Evolutionary conservation across 2,113 vertebrate genomes (phyloP), one percentile per base, ranked within the genome.

Genomic region (Amphiprion ocellaris): DNA sequence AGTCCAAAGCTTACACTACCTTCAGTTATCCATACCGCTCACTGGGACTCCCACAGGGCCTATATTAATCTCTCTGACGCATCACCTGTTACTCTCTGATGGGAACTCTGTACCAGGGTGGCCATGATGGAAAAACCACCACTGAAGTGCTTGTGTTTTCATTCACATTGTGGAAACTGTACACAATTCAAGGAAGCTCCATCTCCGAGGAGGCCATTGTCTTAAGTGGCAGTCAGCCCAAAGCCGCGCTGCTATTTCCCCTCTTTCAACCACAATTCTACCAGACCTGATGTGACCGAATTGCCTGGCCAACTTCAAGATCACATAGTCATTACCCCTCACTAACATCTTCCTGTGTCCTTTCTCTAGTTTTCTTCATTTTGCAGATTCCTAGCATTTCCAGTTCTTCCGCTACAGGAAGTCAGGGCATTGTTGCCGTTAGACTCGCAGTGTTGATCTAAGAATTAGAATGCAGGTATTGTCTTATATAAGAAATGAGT

Each of bases 151-250:
- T 81, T 5, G 62, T 83, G 41, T 87, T 84, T 90, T 77, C 77
- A 72, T 75, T 77, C 74, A 82, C 65, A 24, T 16, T 56, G 69
- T 94, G 93, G 93, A 94, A 94, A 90, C 78, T 8, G 2, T 9
- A 44, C 66, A 95, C 94, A 95, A 95, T 94, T 90, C 88, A 87
- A 92, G 94, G 94, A 95, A 94, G 81, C 92, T 77, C 75, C 84
- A 70, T 88, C 77, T 83, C 81, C 46, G 65, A 68, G 65, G 74
- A 83, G 53, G 15, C 12, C 76, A 94, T 94, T 94, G 93, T 95
- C 81, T 84, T 53, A 52, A 74, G 81, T 86, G 86, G 90, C 77
- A 44, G 52, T 33, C 0, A 7, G 73, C 77, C 87, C 64, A 81
- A 63, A 74, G 69, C 81, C 30, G 41, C 8, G 7, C 64, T n/a